Base-by-base conservation (phyloP, 2,113 vertebrate species). In the Cygnus atratus region DNA sequence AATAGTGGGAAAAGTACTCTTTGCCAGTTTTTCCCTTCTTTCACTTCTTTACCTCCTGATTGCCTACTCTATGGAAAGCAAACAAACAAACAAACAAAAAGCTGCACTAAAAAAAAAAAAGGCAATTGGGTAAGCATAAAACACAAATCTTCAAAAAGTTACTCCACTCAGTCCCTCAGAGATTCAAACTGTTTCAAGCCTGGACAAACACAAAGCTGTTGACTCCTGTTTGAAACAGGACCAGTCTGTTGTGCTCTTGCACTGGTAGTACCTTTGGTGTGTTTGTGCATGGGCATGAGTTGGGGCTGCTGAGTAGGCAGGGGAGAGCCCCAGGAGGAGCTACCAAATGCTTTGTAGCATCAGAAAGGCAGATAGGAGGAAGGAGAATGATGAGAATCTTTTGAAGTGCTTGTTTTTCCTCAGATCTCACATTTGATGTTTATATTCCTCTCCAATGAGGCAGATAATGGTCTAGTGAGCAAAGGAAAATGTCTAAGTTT, bases 401-500 rank as follows among this genome's bases (percentile, higher is more conserved):
- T 52, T 57, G 16, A 84, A 83, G 72, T 54, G 29, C 67, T 91
- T 84, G 6, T 25, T 84, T 94, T 91, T n/a, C 77, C 39, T 82
- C 44, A 22, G 21, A 68, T 88, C 20, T 84, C 7, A 0, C 31
- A 44, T 84, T 81, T 84, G 84, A 79, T 66, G 33, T 75, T 84
- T 81, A 35, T 78, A 70, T 58, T 91, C 18, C n/a, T 84, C 41
- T 66, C 39, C 84, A 91, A 15, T 44, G 90, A 93, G 65, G 65
- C 10, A 5, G 57, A 41, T 88, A 92, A 91, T 16, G 50, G 44
- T 28, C 35, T 46, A 79, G 37, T 15, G 48, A 72, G 29, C 28
- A 54, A 90, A 87, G 39, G 22, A 94, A 94, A 82, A 15, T 63
- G 7, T 28, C 25, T 48, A 67, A 43, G 37, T 62, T 6, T n/a